Evolutionary conservation across 2,797 vertebrate genomes (phyloP).

Genomic region (Silurus lanzhouensis): DNA sequence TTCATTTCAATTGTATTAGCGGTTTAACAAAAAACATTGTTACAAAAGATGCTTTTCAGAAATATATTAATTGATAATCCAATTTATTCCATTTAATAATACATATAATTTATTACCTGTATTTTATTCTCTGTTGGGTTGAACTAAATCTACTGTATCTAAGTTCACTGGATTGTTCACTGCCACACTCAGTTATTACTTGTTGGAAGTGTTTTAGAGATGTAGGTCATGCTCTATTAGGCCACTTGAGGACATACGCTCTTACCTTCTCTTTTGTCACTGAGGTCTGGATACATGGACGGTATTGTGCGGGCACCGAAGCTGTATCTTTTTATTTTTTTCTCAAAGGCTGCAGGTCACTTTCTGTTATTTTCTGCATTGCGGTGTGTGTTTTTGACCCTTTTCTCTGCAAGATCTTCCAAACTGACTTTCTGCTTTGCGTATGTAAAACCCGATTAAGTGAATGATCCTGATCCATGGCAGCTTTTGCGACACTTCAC

Average conservation of each 20-base stretch:
- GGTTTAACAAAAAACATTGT: too few species aligned
- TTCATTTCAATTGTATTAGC: too few species aligned
- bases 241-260: slow-evolving; percentile 28
- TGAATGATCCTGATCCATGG: slow-evolving; percentile 25
- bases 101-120: too few species aligned
- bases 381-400: background rate
- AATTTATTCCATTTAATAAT: too few species aligned
- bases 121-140: too few species aligned
- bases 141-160: too few species aligned
- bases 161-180: slow-evolving; percentile 9
- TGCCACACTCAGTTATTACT: background rate
- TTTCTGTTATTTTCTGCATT: slow-evolving; percentile 20
- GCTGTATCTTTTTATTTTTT: background rate
- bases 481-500: slow-evolving; percentile 10
- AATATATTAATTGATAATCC: too few species aligned
- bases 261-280: background rate
- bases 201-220: slow-evolving; percentile 25
- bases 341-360: background rate
- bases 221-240: slow-evolving; percentile 36
- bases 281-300: slow-evolving; percentile 5
- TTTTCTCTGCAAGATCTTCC: background rate
- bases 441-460: slow-evolving; percentile 8
- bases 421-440: background rate
- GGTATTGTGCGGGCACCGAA: background rate
- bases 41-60: too few species aligned